These are phyloP conservation scores for Priocnemis perturbator DNA, from an alignment of 2,888 invertebrate genomes.

Conservation along the genomic window DNA sequence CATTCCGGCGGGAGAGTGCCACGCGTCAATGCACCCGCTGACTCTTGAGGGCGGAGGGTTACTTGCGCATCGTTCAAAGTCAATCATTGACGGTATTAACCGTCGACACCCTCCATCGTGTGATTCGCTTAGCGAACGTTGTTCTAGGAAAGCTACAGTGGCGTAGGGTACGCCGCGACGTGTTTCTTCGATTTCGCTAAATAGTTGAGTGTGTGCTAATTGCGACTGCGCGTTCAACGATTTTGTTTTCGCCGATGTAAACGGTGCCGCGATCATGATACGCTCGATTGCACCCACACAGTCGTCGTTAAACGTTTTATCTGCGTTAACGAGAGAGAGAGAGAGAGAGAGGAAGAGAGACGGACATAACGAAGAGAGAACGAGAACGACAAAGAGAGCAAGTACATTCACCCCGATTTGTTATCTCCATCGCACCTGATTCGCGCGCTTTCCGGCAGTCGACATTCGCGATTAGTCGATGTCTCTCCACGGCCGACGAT, in stretches of 20 bases:
- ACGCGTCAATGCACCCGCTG: constrained; percentile 11
- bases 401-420: constrained; percentile 45
- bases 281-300: not conserved
- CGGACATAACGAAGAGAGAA: too few species aligned
- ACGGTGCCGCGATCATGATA: not conserved
- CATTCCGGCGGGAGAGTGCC: constrained; percentile 7
- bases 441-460: constrained; percentile 23
- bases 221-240: not conserved
- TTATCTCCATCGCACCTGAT: constrained; percentile 39
- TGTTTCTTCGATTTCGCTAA: not conserved
- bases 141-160: not conserved
- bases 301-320: constrained; percentile 37
- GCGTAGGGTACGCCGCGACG: not conserved
- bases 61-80: constrained; percentile 10
- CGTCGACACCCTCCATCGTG: too few species aligned
- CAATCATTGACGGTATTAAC: not conserved
- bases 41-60: not conserved
- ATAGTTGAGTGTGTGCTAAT: not conserved
- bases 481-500: constrained; percentile 21
- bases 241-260: constrained; percentile 5
- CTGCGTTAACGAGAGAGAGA: constrained; percentile 30
- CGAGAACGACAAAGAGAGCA: not conserved
- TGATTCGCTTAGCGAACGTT: not conserved
- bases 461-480: constrained; percentile 14
- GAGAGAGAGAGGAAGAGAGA: not conserved